Percentiles rank a stretch among this genome's conserved stretches.
Evolutionary conservation across 2,888 invertebrate genomes (phyloP).

Genomic region (Chrysotoxum bicinctum): DNA sequence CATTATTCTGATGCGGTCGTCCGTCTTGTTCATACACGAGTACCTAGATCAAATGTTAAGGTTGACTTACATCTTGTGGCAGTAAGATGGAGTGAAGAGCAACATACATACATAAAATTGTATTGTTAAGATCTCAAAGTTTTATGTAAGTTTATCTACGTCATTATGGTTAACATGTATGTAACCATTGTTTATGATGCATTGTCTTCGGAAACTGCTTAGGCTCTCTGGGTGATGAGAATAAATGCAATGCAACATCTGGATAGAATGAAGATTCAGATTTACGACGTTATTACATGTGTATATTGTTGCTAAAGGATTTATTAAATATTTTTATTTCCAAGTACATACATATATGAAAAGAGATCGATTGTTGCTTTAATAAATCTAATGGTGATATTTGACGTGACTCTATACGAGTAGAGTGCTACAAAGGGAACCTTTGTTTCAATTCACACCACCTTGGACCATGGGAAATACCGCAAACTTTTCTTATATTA

Average conservation of each 20-base stretch:
- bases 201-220: constrained; percentile 40
- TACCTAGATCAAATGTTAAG: constrained; percentile 48
- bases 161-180: constrained; percentile 59
- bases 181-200: constrained; percentile 64
- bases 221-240: constrained; percentile 41
- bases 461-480: constrained; percentile 35
- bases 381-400: neutral
- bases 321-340: constrained; percentile 15
- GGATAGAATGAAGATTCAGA: constrained; percentile 28
- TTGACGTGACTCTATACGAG: neutral
- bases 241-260: constrained; percentile 50
- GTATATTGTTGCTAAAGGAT: constrained; percentile 57
- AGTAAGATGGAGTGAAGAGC: constrained; percentile 20
- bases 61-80: constrained; percentile 1
- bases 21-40: constrained; percentile 5
- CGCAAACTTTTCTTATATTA: constrained; percentile 39
- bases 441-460: constrained; percentile 4
- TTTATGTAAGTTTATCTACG: constrained; percentile 52
- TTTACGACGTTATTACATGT: constrained; percentile 50
- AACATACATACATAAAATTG: constrained; percentile 51
- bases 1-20: constrained; percentile 46
- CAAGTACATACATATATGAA: too few relatives aligned
- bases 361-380: constrained; percentile 33
- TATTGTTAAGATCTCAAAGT: constrained; percentile 41
- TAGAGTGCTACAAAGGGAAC: neutral